These are phyloP conservation scores for Apistogramma diplotaenia DNA, from an alignment of 2,113 vertebrate genomes.

Conservation along the genomic window DNA sequence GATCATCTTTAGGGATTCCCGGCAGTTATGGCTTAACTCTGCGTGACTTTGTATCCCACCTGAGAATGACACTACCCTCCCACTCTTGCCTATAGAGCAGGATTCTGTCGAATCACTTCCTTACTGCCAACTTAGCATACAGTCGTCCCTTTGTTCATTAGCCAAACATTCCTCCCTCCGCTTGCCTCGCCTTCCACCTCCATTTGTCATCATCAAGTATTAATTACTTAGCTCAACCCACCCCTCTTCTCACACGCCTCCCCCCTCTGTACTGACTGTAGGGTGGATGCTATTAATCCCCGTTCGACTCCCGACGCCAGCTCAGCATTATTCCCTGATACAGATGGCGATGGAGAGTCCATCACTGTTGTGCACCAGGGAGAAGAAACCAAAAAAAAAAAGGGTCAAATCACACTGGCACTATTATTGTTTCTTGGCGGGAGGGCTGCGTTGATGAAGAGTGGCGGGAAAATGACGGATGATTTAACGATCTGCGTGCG, in stretches of 20 bases:
- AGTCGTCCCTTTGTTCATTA: slow-evolving; percentile 65
- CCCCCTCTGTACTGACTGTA: slow-evolving; percentile 19
- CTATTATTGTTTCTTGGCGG: slow-evolving; percentile 49
- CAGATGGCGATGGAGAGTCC: slow-evolving; percentile 48
- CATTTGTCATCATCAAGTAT: slow-evolving; percentile 74
- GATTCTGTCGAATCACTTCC: slow-evolving; percentile 28
- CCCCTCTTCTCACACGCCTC: slow-evolving; percentile 22
- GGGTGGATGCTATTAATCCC: slow-evolving; percentile 63
- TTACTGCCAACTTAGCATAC: slow-evolving; percentile 47
- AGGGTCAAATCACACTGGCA: slow-evolving; percentile 45
- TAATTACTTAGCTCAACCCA: slow-evolving; percentile 67
- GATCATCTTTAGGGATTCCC: background rate
- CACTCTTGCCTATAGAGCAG: background rate
- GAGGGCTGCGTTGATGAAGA: slow-evolving; percentile 38
- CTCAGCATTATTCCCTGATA: slow-evolving; percentile 59
- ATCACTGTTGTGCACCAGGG: slow-evolving; percentile 29
- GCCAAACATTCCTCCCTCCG: slow-evolving; percentile 48
- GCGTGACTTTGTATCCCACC: background rate
- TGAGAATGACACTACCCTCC: slow-evolving; percentile 14
- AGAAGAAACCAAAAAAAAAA: slow-evolving; percentile 18
- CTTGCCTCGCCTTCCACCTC: slow-evolving; percentile 48
- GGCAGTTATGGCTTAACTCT: slow-evolving; percentile 2
- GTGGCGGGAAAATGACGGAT: slow-evolving; percentile 49
- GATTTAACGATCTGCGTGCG: slow-evolving; percentile 30
- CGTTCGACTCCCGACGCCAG: slow-evolving; percentile 46